These are phyloP conservation scores for Myxocyprinus asiaticus DNA, from an alignment of 2,113 vertebrate genomes.

Conservation along the genomic window DNA sequence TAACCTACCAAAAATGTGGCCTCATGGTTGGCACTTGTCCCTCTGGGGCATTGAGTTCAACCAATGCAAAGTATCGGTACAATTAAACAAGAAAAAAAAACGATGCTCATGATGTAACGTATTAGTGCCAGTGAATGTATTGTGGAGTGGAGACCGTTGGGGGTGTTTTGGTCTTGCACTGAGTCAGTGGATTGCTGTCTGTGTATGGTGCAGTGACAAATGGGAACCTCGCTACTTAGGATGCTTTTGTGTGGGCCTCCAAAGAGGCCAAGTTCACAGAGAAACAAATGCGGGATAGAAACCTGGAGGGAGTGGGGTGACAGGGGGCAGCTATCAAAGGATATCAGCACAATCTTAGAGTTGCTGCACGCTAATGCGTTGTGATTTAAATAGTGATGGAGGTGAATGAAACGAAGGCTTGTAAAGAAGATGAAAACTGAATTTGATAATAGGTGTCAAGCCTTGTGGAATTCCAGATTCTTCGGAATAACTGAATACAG, in stretches of 20 bases:
- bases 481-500: not conserved
- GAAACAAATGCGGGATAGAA: constrained; percentile 60
- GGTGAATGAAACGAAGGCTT: constrained; percentile 38
- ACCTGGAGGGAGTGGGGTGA: constrained; percentile 52
- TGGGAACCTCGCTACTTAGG: constrained; percentile 59
- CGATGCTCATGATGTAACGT: not conserved
- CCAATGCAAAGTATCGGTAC: not conserved
- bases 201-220: constrained; percentile 51
- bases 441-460: constrained; percentile 44
- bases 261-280: constrained; percentile 67
- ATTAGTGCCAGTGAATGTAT: constrained; percentile 12
- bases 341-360: constrained; percentile 46
- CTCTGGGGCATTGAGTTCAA: constrained; percentile 25
- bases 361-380: constrained; percentile 41
- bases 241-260: constrained; percentile 68
- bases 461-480: constrained; percentile 33
- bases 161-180: constrained; percentile 17
- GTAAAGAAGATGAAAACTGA: constrained; percentile 14
- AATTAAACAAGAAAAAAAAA: not conserved
- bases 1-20: not conserved
- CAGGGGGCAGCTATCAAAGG: constrained; percentile 71
- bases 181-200: constrained; percentile 52
- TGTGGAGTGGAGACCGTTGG: not conserved
- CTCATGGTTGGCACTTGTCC: not conserved
- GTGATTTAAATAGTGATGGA: constrained; percentile 47